Percentiles rank a stretch among this genome's conserved stretches.
Evolutionary conservation across 92 coral and sea anemone species (phyloP).

Genomic region (Zoanthus gigantus): DNA sequence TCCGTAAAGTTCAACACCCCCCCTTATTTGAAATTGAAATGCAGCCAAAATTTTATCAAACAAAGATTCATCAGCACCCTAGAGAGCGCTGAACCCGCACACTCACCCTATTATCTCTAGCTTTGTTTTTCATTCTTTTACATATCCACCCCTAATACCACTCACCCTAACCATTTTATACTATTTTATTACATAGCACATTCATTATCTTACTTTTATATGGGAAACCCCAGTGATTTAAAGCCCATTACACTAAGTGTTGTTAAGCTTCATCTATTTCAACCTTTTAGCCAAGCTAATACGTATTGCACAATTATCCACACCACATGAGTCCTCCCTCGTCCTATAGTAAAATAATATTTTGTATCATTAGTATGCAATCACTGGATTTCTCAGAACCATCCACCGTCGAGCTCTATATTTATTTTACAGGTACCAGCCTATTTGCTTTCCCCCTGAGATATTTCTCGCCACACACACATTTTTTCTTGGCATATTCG

Average conservation of each 20-base stretch:
- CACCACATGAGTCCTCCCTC: conserved; percentile 7
- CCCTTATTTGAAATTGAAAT: neutral
- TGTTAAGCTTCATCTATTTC: neutral
- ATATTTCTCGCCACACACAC: conserved; percentile 5
- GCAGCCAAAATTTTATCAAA: conserved; percentile 11
- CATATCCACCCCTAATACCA: neutral
- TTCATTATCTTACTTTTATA: neutral
- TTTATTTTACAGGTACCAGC: conserved; percentile 3
- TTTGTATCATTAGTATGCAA: neutral
- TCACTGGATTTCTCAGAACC: conserved; percentile 5
- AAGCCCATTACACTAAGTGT: neutral
- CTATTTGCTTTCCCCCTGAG: conserved; percentile 19
- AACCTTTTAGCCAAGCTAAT: conserved; percentile 3
- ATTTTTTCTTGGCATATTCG: neutral
- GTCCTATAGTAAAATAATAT: neutral
- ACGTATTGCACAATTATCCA: neutral
- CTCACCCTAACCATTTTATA: conserved; percentile 10
- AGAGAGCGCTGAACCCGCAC: conserved; percentile 4
- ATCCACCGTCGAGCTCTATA: neutral
- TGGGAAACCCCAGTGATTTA: conserved; percentile 3
- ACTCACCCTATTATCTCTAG: conserved; percentile 3
- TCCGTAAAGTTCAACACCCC: neutral
- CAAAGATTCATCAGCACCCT: neutral
- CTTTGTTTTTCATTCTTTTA: neutral
- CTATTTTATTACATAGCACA: neutral